Evolutionary conservation across 2,797 vertebrate species (phyloP), one percentile per base, ranked within the genome.

Genomic region (Meriones psammophilus): DNA sequence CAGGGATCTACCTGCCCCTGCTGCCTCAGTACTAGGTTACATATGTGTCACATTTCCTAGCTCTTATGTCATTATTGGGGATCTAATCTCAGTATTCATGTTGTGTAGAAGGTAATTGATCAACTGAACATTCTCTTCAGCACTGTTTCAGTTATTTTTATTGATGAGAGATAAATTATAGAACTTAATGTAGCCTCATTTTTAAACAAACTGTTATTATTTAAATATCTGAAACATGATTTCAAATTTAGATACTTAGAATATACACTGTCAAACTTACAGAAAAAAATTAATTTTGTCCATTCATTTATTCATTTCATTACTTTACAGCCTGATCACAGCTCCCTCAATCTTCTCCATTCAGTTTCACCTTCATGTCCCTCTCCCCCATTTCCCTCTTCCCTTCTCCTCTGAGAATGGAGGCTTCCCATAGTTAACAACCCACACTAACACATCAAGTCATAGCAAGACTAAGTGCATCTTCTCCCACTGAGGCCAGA

Each of bases 181-280:
- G 17, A 91, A 78, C 3, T 81, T 5, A 83, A 1, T 78, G 2
- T 56, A 64, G 85, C 46, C 7, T 90, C 26, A 54, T 0, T 58
- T 30, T 66, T 87, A 84, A 46, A 30, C 3, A 71, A 46, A 87
- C 85, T 79, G 73, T 88, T 20, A 81, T 69, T n/a, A 90, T 86
- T 88, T 69, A 90, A 88, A 66, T 92, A 69, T 5, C 79, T 92
- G 62, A 94, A 91, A 69, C 74, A 76, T 20, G n/a, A 94, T 28
- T n/a, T 6, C 4, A 60, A 28, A 33, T 12, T 18, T 87, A 95
- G 69, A 86, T 46, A 91, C 1, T 15, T 64, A 76, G 33, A 26
- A 26, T 58, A 83, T 3, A 10, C 14, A 78, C 58, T 79, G 2
- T 86, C 8, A 69, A 58, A 69, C 22, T 60, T 60, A 8, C 78